Evolutionary conservation across 2,888 invertebrate genomes (phyloP).

Genomic region (Xestia sexstrigata): DNA sequence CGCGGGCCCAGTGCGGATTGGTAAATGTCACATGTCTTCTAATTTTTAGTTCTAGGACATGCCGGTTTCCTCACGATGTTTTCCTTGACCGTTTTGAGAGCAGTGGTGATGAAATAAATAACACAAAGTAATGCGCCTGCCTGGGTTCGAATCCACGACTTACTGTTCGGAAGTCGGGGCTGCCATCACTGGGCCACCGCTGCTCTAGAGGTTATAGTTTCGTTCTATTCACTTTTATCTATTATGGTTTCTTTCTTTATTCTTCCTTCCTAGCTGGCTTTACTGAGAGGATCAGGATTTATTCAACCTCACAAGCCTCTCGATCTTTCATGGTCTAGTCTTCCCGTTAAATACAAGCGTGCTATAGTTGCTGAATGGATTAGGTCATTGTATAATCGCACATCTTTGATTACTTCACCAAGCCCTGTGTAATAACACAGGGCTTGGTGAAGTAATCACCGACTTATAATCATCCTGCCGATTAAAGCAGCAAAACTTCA

Average conservation of each 20-base stretch:
- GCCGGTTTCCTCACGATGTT: no score
- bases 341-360: not conserved
- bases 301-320: not conserved
- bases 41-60: no score
- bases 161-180: no score
- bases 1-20: no score
- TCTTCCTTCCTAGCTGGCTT: not conserved
- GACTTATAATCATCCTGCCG: not conserved
- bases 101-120: no score
- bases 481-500: not conserved
- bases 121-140: no score
- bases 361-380: not conserved
- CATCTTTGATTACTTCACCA: not conserved
- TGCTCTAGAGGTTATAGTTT: not conserved
- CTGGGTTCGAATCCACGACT: no score
- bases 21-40: no score
- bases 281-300: not conserved
- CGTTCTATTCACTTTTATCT: not conserved
- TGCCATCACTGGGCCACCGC: no score
- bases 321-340: not conserved
- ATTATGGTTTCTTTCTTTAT: not conserved
- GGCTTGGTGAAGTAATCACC: no score
- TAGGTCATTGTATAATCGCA: not conserved
- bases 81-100: no score
- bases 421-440: not conserved